Base-by-base conservation (phyloP, 1,140 invertebrate species). In the Drosophila lini region DNA sequence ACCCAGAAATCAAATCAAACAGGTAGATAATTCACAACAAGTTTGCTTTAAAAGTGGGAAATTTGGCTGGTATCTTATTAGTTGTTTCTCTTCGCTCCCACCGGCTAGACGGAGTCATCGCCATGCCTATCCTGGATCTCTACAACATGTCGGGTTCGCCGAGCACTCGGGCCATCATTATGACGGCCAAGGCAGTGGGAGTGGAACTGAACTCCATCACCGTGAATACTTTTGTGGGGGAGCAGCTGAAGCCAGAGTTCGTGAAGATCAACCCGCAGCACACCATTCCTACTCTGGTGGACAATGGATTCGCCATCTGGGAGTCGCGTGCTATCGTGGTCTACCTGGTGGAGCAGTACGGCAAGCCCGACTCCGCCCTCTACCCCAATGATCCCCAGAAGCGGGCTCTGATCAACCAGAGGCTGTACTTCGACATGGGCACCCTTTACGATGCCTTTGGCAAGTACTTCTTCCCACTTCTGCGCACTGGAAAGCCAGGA, bases 381-480 rank as follows among this genome's bases (percentile, higher is more conserved):
- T 95, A 95, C 77, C 94, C 94, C 5, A 93, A 93, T 68, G 94
- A 95, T 86, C 79, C 93, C 0, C 80, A 93, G 41, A 83, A 94
- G 44, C 93, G 95, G 38, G 96, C 96, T 0, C 0, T 96, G 0
- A 94, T 97, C 3, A 95, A 97, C 84, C 95, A 96, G 73, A 93
- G 95, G 55, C 91, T 97, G 1, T 95, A 95, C 78, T 97, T 97
- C 78, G 96, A 97, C 76, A 90, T 94, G 65, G 95, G 94, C 28
- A 94, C 93, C 2, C 91, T 97, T 2, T 96, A 95, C 90, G 93
- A 94, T 19, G 88, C 94, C 22, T 94, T 95, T 45, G 74, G 64
- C 5, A 93, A 94, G 5, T 94, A 93, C 77, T 95, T 97, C 95
- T 96, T 95, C 78, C 95, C 95, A 42, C 93, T 94, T 60, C 64